A percentile compares a stretch with the other conserved stretches of the same genome.
Evolutionary conservation across 2,797 vertebrate genomes (phyloP).

Genomic region (Malacoraja senta): DNA sequence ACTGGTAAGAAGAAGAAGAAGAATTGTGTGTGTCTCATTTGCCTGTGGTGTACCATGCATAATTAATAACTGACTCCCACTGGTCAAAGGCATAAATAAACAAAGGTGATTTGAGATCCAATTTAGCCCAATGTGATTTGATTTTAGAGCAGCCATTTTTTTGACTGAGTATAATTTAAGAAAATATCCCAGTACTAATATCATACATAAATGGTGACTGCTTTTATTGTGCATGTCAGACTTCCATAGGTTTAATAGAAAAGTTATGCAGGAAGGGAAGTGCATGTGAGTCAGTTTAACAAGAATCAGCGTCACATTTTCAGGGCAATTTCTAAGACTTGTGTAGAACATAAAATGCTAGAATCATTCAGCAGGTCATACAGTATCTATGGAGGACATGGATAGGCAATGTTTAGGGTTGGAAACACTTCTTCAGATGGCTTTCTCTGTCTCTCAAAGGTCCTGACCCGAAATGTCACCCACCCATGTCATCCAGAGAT

Average conservation of each 20-base stretch:
- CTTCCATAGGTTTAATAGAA: background rate
- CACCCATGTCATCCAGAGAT: no score
- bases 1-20: no score
- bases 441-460: no score
- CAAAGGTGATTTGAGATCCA: background rate
- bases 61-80: slow-evolving; percentile 43
- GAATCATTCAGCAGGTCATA: no score
- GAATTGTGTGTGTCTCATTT: slow-evolving; percentile 38
- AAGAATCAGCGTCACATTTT: background rate
- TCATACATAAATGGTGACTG: background rate
- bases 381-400: no score
- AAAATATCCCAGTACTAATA: background rate
- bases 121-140: background rate
- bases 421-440: no score
- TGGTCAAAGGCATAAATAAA: background rate
- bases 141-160: no score
- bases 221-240: background rate
- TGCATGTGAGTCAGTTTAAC: background rate
- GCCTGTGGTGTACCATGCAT: slow-evolving; percentile 44
- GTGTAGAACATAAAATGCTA: no score
- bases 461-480: no score
- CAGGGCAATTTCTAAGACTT: no score
- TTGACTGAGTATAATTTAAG: background rate
- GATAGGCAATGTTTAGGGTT: no score
- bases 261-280: background rate